These are phyloP conservation scores for Chascanopsetta lugubris DNA, from an alignment of 2,113 vertebrate species.

Conservation along the genomic window DNA sequence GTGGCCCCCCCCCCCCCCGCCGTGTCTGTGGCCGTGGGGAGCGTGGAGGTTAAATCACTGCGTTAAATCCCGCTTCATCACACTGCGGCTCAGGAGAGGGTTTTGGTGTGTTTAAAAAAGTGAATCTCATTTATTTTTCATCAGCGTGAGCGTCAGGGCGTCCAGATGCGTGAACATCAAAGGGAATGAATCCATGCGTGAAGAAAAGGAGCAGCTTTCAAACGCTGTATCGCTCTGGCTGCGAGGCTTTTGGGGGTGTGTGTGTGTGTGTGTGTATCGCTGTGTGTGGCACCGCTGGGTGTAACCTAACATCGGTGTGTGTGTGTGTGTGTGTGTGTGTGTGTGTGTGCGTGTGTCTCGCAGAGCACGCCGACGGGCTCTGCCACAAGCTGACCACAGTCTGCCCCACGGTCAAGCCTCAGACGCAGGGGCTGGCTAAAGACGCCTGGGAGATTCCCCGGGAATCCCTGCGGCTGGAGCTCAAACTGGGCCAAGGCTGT, in stretches of 20 bases:
- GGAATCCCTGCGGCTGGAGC: constrained; percentile 93
- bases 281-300: constrained; percentile 2
- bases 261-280: not conserved
- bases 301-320: constrained; percentile 13
- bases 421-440: constrained; percentile 97
- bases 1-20: constrained; percentile 2
- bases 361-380: constrained; percentile 96
- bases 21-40: constrained; percentile 3
- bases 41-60: constrained; percentile 42
- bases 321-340: constrained; percentile 4
- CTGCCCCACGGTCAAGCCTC: constrained; percentile 98
- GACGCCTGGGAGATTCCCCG: constrained; percentile 99
- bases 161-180: constrained; percentile 43
- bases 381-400: constrained; percentile 96
- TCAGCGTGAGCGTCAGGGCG: constrained; percentile 20
- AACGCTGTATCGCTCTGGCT: constrained; percentile 11
- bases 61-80: constrained; percentile 40
- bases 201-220: constrained; percentile 24
- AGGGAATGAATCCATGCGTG: constrained; percentile 35
- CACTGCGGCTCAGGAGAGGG: constrained; percentile 23
- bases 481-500: constrained; percentile 97
- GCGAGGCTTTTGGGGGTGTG: constrained; percentile 4
- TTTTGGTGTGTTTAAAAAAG: constrained; percentile 39
- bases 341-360: constrained; percentile 19
- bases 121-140: constrained; percentile 61